phyloP scores from a whole-genome alignment of 2,113 vertebrate genomes.

The Probosciger aterrimus region DNA sequence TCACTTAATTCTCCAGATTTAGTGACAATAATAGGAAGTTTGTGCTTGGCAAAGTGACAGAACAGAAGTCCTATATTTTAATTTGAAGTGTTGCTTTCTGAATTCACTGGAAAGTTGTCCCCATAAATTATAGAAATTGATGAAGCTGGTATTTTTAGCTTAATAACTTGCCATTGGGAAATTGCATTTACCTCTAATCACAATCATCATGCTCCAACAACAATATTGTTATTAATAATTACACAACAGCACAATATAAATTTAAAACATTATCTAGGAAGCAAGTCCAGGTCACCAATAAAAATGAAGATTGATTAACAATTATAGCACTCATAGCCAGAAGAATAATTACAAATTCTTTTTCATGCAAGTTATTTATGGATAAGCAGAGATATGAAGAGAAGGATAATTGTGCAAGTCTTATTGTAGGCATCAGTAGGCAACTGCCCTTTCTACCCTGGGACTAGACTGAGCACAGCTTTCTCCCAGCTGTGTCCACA shows the following conservation, averaged over 20 bases:
- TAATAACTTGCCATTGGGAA: neutral
- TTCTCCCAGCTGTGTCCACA: neutral
- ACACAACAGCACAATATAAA: constrained; percentile 15
- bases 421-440: neutral
- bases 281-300: neutral
- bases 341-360: constrained; percentile 26
- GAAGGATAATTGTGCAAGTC: neutral
- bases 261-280: constrained; percentile 30
- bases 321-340: neutral
- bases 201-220: constrained; percentile 20
- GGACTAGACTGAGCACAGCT: neutral
- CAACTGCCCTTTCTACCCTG: neutral
- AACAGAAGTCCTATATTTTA: neutral
- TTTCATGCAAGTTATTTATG: neutral
- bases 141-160: constrained; percentile 30
- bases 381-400: neutral
- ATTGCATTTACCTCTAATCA: constrained; percentile 24
- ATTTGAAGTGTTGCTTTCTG: neutral
- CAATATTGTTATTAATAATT: constrained; percentile 33
- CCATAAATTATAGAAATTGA: constrained; percentile 6
- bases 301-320: constrained; percentile 62
- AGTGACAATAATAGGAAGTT: neutral
- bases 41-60: neutral
- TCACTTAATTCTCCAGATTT: neutral
- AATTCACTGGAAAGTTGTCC: neutral